Evolutionary conservation across 1,140 invertebrate genomes (phyloP), one percentile per base, ranked within the genome.

Genomic region (Pogonus chalceus): DNA sequence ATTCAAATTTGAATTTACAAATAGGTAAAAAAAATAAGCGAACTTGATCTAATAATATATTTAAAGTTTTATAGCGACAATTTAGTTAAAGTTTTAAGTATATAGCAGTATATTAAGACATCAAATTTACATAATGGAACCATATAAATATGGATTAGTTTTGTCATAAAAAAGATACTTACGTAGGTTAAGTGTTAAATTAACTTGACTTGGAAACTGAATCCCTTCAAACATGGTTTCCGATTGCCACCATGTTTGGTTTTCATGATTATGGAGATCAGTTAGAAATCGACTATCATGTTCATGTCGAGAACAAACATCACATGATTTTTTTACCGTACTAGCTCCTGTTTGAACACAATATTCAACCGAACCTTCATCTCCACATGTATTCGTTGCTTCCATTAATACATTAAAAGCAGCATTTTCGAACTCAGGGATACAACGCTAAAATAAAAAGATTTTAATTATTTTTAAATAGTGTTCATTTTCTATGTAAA

Each of bases 231-330:
- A 81, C 91, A 99, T 96, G 0, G 96, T 98, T 64, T 96, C 90
- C 1, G 92, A 96, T 66, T 98, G 95, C 96, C 96, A 99, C 92
- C 93, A 98, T 0, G 96, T 97, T 56, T 85, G 83, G 65, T 93
- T 90, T 39, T 91, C 85, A 56, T 87, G 83, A 61, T 84, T 82
- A 59, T 95, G 90, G 62, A 90, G 80, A 71, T 99, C 96, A 0
- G 93, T 97, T 48, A 98, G 75, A 67, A 80, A 93, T n/a, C 75
- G 69, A 0, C 88, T 79, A 2, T 84, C 82, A 72, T 94, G 90
- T 48, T 84, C 77, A 1, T 79, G 79, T 0, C 66, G 54, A 63
- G 76, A 62, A 62, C 85, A 86, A 22, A 72, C 70, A 46, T 85
- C 79, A 61, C 86, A 89, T 0, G 80, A 76, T 56, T 78, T 80